Evolutionary conservation across 2,888 invertebrate species (phyloP), one percentile per base, ranked within the genome.

Genomic region (Melanotus villosus): DNA sequence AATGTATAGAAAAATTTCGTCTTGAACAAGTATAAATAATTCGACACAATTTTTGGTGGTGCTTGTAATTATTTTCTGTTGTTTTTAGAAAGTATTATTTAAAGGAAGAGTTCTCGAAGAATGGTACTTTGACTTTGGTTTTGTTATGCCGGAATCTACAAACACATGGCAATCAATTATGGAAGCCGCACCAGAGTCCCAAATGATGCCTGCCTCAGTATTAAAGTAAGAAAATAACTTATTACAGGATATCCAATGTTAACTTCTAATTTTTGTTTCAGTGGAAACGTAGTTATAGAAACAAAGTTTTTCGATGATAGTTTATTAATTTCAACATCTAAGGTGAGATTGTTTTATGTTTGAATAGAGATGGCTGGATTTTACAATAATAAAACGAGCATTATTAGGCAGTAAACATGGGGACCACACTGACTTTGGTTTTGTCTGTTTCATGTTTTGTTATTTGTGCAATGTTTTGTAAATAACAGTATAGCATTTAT

Each of bases 131-230:
- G 98, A 99, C 84, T 99, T 99, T 89, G 99, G 99, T 41, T 98
- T 96, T 86, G 99, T 99, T 12, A 98, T 99, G 80, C 95, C 98
- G 0, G 96, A 97, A 79, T 99, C 99, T 6, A 99, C 98, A 43
- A 99, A 99, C 85, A 99, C 99, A 9, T 99, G 99, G 99, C 99
- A 99, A 85, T 98, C 97, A 62, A 90, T 97, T 65, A 98, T 99
- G 79, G 98, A 99, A 86, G 99, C 99, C 9, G 99, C 99, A 0
- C 99, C 99, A 0, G 99, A 99, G 85, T 96, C 96, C 62, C 98
- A 99, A 86, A 99, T 99, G 99, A 98, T 99, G 97, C 99, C 99
- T n/a, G 98, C 99, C 3, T 95, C 95, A 84, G 92, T 99, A 71
- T 89, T 99, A 76, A 99, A 97, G 97, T 97, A 86, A 85, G 85